Evolutionary conservation across 2,797 vertebrate genomes (phyloP), one percentile per base, ranked within the genome.

Genomic region (Adrianichthys oophorus): DNA sequence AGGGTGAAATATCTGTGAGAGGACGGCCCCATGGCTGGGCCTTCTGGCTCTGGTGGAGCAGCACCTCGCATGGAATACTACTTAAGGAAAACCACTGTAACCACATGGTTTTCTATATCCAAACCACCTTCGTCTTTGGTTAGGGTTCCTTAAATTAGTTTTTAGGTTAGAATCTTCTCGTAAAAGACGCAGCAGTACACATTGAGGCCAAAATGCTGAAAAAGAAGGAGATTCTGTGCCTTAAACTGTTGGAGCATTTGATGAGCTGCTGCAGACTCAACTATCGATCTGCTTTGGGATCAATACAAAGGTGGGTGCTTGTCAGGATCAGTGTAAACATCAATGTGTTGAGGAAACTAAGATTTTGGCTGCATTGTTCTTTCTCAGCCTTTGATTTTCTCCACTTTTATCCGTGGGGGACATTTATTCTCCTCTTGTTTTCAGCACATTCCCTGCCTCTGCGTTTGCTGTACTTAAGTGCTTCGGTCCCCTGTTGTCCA

Each of bases 251-350:
- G 1, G 52, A 41, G 57, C 52, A 51, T 62, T 66, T 42, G 47
- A 45, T 42, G 44, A 14, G 47, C 54, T 68, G 44, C 54, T 53
- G 68, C 60, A 60, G 56, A 76, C 75, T 72, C 49, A 43, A 52
- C 62, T 65, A 85, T 87, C 32, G 75, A 86, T 83, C 79, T 48
- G 70, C 56, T 53, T 48, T 59, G 50, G 46, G 56, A 73, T 79
- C 82, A 79, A 62, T 88, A 78, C 77, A 71, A 70, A 1, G 18
- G 59, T 6, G 62, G 70, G 64, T 21, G 49, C 37, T 65, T 45
- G 51, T 65, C 79, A 72, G 69, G 78, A 75, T 85, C 75, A 82
- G 29, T 62, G 57, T 62, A 80, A 67, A 82, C 70, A 60, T 58
- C 52, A 56, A 83, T 79, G 74, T 72, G 63, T 56, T 17, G 37